Base-by-base conservation (phyloP, 2,888 invertebrate genomes). In the Diarsia dahlii region DNA sequence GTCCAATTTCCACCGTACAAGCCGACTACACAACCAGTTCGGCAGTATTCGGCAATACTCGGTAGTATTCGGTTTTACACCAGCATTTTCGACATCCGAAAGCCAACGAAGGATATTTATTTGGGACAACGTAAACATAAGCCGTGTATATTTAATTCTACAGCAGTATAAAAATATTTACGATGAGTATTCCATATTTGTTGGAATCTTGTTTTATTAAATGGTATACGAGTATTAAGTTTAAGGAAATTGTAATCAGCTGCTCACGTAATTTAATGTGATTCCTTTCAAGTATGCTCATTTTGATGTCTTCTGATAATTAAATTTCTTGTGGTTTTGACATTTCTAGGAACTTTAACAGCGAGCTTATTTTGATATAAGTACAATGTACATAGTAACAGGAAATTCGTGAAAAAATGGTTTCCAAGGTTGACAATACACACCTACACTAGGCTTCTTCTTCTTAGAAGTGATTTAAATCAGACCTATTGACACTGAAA, bases 61-160 rank as follows among this genome's bases (percentile, higher is more conserved):
- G 54, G 34, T 15, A 56, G 20, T 13, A 52, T 48, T 69, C 34
- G 50, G 60, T 18, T 52, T 45, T 34, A 45, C 6, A 39, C n/a
- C 28, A 63, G 18, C 12, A 39, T 70, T 67, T 60, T 18, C 45
- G 20, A 63, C 34, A 46, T 58, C 48, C 13, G 28, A 63, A 13
- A 60, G 45, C 15, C 63, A 63, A 63, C 63, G 58, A 28, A 56
- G 48, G 20, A 48, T 67, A 64, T 81, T 73, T 82, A 67, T 77
- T 77, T 60, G 45, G 54, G 63, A 66, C 23, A 54, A 23, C 34
- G 54, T 48, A 56, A 81, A 81, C 28, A 70, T 34, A 73, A 67
- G 58, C 56, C 34, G 23, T 77, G 70, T 81, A 73, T 82, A 82
- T 82, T 70, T 60, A 54, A 70, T 62, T 54, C 28, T 73, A 23